phyloP scores from a whole-genome alignment of 2,797 vertebrate species.

The Acomys russatus region DNA sequence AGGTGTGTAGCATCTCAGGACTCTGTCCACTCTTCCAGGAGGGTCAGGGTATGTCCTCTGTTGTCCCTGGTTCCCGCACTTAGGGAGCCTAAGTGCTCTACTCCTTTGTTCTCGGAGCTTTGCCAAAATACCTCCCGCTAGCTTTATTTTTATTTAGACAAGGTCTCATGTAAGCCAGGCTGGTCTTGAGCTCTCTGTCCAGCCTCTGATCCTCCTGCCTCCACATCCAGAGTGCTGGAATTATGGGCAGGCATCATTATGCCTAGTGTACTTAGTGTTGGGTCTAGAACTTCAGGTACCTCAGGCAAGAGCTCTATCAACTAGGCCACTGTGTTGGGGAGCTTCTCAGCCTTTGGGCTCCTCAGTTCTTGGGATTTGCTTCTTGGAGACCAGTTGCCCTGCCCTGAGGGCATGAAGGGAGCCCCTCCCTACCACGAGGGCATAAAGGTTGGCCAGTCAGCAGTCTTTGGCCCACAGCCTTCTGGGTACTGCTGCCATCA shows the following conservation, averaged over 20 bases:
- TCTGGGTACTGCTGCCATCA: background rate
- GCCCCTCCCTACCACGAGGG: background rate
- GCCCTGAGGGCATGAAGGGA: background rate
- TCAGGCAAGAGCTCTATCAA: background rate
- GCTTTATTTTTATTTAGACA: background rate
- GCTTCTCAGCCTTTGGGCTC: background rate
- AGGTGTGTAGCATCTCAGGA: background rate
- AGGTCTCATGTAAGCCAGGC: background rate
- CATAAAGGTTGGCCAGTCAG: background rate
- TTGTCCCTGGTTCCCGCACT: background rate
- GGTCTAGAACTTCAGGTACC: background rate
- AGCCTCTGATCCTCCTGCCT: background rate
- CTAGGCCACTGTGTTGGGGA: background rate
- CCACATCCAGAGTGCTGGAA: background rate
- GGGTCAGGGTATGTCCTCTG: accelerated
- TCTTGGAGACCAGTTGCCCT: background rate
- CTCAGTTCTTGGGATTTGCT: background rate
- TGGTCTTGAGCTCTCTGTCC: background rate
- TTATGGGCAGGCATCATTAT: background rate
- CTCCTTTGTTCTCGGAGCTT: background rate
- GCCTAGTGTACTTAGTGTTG: background rate
- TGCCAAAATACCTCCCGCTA: background rate
- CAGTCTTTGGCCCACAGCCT: background rate
- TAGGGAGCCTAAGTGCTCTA: background rate
- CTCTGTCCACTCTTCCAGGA: background rate